Evolutionary conservation across 2,888 invertebrate genomes (phyloP).

Genomic region (Scelioninae gen. 1): DNA sequence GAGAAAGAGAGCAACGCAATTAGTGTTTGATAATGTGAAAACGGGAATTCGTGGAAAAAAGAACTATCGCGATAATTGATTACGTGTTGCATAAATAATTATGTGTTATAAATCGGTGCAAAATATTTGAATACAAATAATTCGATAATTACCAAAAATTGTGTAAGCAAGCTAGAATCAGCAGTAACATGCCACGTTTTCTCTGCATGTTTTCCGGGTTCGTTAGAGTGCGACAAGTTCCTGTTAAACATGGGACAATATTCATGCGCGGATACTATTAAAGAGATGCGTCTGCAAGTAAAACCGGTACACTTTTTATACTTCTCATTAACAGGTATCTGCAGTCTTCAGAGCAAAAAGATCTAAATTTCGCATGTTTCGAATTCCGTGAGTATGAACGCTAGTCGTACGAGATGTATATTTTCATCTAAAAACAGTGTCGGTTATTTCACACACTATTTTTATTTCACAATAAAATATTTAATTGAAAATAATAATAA

Average conservation of each 20-base stretch:
- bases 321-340: slow-evolving; percentile 18
- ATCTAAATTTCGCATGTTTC: slow-evolving; percentile 10
- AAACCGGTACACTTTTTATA: slow-evolving; percentile 29
- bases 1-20: neutral
- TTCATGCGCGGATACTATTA: slow-evolving; percentile 70
- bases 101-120: slow-evolving; percentile 1
- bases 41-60: neutral
- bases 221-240: slow-evolving; percentile 73
- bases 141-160: slow-evolving; percentile 73
- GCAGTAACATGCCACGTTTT: slow-evolving; percentile 34
- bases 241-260: slow-evolving; percentile 75
- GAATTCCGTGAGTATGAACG: neutral
- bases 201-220: slow-evolving; percentile 72
- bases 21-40: slow-evolving; percentile 3
- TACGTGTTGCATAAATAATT: neutral
- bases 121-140: slow-evolving; percentile 72
- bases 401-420: no score
- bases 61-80: neutral
- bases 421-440: no score
- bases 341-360: neutral
- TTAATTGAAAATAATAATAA: neutral
- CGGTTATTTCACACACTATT: no score
- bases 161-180: slow-evolving; percentile 60
- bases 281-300: slow-evolving; percentile 19
- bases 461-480: no score